Evolutionary conservation across 2,888 invertebrate species (phyloP).

Genomic region (Lepetodrilus schrolli): DNA sequence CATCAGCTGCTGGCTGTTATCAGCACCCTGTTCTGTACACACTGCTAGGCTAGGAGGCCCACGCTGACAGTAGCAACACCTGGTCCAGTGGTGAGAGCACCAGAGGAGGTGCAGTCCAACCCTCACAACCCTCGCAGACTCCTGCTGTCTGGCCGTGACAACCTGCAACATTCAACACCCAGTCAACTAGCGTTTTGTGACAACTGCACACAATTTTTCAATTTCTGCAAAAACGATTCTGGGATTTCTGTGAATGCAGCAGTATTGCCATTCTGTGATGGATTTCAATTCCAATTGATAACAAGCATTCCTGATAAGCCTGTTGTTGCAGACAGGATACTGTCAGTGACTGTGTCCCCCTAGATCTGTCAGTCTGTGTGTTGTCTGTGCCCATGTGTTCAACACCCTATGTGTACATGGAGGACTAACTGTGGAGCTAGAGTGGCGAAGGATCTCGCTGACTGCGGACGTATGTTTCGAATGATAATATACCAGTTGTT

Average conservation of each 20-base stretch:
- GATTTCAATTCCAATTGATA: too few relatives aligned
- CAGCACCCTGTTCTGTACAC: background rate
- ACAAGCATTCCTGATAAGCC: too few relatives aligned
- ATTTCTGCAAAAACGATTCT: too few relatives aligned
- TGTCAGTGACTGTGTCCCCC: background rate
- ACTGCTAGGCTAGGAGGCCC: too few relatives aligned
- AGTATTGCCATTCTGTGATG: too few relatives aligned
- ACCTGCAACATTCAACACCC: too few relatives aligned
- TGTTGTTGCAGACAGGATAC: slow-evolving; percentile 7
- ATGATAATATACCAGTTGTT: slow-evolving; percentile 69
- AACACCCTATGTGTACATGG: background rate
- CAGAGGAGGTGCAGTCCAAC: too few relatives aligned
- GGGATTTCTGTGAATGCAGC: too few relatives aligned
- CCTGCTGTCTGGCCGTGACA: too few relatives aligned
- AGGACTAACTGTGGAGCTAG: background rate
- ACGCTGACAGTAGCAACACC: too few relatives aligned
- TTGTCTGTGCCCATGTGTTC: slow-evolving; percentile 13
- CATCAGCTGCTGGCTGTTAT: background rate
- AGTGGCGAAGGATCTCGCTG: slow-evolving; percentile 42
- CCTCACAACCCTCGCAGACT: too few relatives aligned
- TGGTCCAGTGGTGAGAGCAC: too few relatives aligned
- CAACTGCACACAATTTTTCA: background rate
- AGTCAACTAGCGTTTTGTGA: background rate
- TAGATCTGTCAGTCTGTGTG: background rate
- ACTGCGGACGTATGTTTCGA: slow-evolving; percentile 66